phyloP scores from a whole-genome alignment of 2,888 invertebrate species.

The Teleogryllus oceanicus region DNA sequence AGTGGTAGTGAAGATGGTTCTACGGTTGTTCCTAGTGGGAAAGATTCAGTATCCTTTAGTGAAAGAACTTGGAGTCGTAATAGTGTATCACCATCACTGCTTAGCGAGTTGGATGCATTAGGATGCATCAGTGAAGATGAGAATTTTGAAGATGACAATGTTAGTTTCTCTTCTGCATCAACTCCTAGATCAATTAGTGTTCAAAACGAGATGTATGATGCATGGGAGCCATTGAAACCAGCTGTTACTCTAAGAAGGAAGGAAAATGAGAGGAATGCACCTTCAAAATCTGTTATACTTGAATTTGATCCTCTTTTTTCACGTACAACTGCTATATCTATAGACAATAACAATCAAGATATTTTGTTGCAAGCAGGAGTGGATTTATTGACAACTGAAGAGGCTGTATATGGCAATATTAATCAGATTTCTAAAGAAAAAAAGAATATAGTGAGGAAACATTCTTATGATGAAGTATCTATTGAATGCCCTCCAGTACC shows the following conservation, averaged over 20 bases:
- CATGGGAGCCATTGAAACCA: constrained; percentile 32
- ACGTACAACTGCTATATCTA: background rate
- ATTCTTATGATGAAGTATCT: constrained; percentile 46
- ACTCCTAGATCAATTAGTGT: constrained; percentile 31
- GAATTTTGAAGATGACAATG: constrained; percentile 20
- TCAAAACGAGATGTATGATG: constrained; percentile 38
- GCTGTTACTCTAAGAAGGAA: constrained; percentile 32
- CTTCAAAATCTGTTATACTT: constrained; percentile 55
- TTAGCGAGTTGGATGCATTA: constrained; percentile 28
- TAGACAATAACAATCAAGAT: background rate
- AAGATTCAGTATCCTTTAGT: background rate
- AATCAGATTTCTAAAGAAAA: constrained; percentile 26
- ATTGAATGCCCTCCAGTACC: constrained; percentile 56
- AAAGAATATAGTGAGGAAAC: constrained; percentile 50
- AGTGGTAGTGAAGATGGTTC: constrained; percentile 12
- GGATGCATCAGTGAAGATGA: constrained; percentile 28
- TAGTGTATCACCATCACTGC: constrained; percentile 30
- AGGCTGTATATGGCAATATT: constrained; percentile 36
- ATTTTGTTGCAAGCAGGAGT: background rate
- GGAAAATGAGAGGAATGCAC: constrained; percentile 37
- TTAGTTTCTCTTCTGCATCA: background rate
- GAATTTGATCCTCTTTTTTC: constrained; percentile 64
- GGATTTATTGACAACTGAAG: background rate
- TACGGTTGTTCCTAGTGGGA: background rate
- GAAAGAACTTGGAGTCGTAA: constrained; percentile 12